Conservation (phyloP, 2,113 vertebrate genomes). For the Ursus arctos region DNA sequence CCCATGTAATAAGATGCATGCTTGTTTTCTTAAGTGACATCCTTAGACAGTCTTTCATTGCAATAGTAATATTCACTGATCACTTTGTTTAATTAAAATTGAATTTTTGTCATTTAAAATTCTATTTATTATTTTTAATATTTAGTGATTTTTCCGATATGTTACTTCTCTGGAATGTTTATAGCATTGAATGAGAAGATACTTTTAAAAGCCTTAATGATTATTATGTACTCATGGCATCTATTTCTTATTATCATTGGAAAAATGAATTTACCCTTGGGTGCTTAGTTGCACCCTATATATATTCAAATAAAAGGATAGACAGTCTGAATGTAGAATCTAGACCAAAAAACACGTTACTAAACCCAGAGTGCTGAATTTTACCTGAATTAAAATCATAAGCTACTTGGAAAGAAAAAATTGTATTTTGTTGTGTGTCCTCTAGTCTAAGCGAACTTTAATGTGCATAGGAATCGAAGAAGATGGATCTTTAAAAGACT, state of each 20-base stretch:
- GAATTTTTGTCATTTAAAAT: neutral
- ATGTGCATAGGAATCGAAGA: neutral
- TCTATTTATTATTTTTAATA: neutral
- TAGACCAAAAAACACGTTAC: neutral
- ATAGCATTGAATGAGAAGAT: neutral
- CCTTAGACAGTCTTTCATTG: neutral
- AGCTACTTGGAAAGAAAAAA: conserved; percentile 8
- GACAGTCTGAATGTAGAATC: neutral
- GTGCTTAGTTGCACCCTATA: neutral
- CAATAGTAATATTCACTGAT: neutral
- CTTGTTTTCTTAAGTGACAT: neutral
- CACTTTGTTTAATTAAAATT: conserved; percentile 22
- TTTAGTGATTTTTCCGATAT: neutral
- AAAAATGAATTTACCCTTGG: neutral
- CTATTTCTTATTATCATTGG: neutral
- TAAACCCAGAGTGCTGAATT: neutral
- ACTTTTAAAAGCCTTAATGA: conserved; percentile 9
- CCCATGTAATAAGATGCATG: neutral
- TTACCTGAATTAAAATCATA: neutral
- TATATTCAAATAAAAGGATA: neutral
- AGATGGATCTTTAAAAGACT: neutral
- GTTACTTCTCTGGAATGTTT: neutral
- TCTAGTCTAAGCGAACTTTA: conserved; percentile 15
- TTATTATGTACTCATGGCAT: neutral
- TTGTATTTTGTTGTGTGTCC: neutral